Conservation (phyloP, 53 echinoderm and acorn worm species). For the Luidia sarsii region DNA sequence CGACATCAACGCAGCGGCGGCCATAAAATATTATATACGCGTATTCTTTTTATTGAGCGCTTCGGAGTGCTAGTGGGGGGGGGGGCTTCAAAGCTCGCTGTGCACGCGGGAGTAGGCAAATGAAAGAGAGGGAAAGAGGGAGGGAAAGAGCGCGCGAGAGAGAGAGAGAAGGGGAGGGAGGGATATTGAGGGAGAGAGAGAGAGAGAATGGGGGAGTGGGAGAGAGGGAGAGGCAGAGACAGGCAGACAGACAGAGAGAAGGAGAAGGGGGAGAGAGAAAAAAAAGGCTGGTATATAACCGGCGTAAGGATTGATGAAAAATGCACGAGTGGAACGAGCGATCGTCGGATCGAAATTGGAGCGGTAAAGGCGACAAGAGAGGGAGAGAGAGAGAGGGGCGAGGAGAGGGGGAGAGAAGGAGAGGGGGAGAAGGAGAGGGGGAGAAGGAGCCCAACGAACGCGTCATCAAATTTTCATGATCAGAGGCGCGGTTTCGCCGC, state of each 20-base stretch:
- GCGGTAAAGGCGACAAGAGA: too few relatives aligned
- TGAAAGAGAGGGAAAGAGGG: not conserved
- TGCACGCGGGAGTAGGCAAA: too few relatives aligned
- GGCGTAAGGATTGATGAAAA: conserved; percentile 27
- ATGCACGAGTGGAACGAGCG: conserved; percentile 33
- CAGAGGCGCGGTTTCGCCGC: conserved; percentile 39
- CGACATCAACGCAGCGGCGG: not conserved
- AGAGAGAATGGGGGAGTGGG: not conserved
- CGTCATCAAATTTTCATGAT: conserved; percentile 56
- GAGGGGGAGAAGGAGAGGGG: not conserved
- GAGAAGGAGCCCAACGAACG: too few relatives aligned
- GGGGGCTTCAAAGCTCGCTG: not conserved
- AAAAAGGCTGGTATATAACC: too few relatives aligned
- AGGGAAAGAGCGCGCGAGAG: too few relatives aligned
- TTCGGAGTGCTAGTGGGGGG: too few relatives aligned
- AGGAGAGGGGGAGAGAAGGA: not conserved
- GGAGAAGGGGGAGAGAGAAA: not conserved
- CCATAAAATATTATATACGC: conserved; percentile 47
- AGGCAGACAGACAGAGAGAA: too few relatives aligned
- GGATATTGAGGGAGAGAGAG: conserved; percentile 9
- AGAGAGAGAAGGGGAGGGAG: not conserved
- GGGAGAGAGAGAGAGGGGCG: too few relatives aligned
- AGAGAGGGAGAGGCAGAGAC: too few relatives aligned
- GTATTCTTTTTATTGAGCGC: conserved; percentile 18
- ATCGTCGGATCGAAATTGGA: not conserved